Conservation (phyloP, 2,113 vertebrate species). For the Aramus guarauna region DNA sequence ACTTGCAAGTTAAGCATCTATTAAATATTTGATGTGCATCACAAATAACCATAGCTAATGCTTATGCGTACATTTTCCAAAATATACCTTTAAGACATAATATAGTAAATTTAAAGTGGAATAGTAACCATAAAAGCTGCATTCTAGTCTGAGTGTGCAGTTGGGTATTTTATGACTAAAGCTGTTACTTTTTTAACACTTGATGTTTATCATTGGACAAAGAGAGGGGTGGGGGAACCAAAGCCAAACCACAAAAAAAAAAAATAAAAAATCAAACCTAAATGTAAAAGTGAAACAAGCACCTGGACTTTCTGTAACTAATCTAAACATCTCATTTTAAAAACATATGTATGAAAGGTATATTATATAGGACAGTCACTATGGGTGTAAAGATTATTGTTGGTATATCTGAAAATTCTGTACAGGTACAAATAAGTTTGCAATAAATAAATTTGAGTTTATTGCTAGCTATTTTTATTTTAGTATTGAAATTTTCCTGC, state of each 20-base stretch:
- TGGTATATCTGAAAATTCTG: background rate
- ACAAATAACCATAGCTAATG: background rate
- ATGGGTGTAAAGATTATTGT: background rate
- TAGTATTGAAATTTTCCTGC: background rate
- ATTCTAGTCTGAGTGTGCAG: background rate
- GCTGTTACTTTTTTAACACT: background rate
- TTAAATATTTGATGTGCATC: constrained; percentile 11
- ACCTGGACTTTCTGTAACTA: background rate
- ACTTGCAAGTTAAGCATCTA: background rate
- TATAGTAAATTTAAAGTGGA: background rate
- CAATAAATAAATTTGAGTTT: background rate
- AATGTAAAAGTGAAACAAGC: background rate
- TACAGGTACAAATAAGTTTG: background rate
- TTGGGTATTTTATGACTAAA: background rate
- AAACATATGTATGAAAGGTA: background rate
- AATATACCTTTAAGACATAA: background rate
- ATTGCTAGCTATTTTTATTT: background rate
- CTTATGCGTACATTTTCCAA: background rate
- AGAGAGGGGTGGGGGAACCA: background rate
- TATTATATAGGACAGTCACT: background rate
- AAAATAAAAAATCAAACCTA: background rate
- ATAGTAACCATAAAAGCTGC: background rate
- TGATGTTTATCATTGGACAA: background rate
- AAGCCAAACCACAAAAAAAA: too few relatives aligned
- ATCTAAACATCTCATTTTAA: background rate